A percentile compares a stretch with the other conserved stretches of the same genome.
Conservation (phyloP, 2,113 vertebrate genomes). For the Hippocampus comes region DNA sequence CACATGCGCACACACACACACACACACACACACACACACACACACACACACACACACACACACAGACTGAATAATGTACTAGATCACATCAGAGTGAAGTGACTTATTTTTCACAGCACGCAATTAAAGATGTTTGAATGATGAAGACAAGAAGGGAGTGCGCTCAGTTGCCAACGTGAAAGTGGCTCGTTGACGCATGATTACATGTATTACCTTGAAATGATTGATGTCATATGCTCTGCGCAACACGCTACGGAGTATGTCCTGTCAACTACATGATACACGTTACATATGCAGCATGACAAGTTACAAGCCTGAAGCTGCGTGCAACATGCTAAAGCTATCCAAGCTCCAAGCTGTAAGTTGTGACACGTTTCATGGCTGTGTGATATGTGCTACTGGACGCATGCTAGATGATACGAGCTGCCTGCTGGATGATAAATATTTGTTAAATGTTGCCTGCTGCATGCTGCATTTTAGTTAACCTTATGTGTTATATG, state of each 20-base stretch:
- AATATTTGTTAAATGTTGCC: no score
- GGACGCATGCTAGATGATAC: no score
- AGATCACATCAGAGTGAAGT: conserved; percentile 19
- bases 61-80: conserved; percentile 20
- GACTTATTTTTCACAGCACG: not conserved
- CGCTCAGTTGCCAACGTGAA: not conserved
- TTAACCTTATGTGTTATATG: not conserved
- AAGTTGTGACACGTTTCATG: no score
- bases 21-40: not conserved
- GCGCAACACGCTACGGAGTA: no score
- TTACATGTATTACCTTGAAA: not conserved
- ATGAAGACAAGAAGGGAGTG: not conserved
- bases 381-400: no score
- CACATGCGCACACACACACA: not conserved
- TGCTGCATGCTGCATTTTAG: no score
- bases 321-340: no score
- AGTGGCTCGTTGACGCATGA: not conserved
- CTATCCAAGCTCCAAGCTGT: no score
- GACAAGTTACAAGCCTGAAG: not conserved
- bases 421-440: no score
- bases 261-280: not conserved
- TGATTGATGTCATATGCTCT: no score
- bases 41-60: not conserved
- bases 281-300: not conserved
- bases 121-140: not conserved